Conservation (phyloP, 2,113 vertebrate genomes). For the Corapipo altera region DNA sequence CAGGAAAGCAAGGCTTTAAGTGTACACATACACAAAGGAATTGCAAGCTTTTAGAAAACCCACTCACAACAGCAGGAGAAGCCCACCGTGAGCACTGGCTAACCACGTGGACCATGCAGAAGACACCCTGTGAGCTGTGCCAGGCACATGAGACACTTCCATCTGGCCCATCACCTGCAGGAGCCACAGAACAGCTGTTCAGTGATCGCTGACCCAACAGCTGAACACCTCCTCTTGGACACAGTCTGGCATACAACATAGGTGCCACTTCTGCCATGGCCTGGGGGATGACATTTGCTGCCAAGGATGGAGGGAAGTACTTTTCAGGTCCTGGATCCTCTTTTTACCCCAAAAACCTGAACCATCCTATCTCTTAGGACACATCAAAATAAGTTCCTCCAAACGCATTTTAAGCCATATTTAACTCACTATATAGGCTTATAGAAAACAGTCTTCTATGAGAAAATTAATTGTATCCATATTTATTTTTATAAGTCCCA, state of each 20-base stretch:
- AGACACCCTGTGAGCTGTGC: background rate
- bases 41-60: background rate
- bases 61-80: fast-evolving
- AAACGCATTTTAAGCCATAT: background rate
- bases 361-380: background rate
- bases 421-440: background rate
- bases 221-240: background rate
- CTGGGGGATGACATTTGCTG: background rate
- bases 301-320: background rate
- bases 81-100: background rate
- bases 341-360: background rate
- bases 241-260: background rate
- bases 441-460: background rate
- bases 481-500: constrained; percentile 23
- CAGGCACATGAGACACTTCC: background rate
- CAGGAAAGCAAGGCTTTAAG: background rate
- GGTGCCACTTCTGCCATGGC: background rate
- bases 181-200: background rate
- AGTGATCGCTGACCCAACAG: fast-evolving
- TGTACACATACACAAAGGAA: fast-evolving
- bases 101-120: background rate
- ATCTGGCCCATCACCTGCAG: background rate
- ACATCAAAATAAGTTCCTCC: background rate
- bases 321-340: background rate
- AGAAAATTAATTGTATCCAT: background rate